Conservation (phyloP, 2,888 invertebrate genomes). For the Eledona agricola region DNA sequence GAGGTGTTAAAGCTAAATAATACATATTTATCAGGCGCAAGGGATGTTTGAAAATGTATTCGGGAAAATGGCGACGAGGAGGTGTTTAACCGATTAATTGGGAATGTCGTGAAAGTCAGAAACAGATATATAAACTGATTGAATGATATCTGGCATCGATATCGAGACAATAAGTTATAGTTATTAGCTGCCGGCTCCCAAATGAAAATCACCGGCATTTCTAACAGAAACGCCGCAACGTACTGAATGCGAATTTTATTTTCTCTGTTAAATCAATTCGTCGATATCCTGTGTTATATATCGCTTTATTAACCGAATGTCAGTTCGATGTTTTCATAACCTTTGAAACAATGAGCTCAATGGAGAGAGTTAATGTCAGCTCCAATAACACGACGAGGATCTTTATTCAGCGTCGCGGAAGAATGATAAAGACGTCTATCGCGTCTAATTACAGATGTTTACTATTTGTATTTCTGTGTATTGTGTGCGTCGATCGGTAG, state of each 20-base stretch:
- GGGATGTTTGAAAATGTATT: no score
- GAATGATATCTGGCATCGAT: neutral
- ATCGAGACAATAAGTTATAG: conserved; percentile 12
- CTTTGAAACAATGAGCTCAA: conserved; percentile 30
- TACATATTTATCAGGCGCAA: no score
- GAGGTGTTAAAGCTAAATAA: no score
- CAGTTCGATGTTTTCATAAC: conserved; percentile 28
- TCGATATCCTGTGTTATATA: conserved; percentile 23
- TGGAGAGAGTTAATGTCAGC: conserved; percentile 27
- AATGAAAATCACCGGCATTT: conserved; percentile 20
- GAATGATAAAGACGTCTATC: no score
- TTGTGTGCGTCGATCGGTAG: neutral
- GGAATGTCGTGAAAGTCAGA: conserved; percentile 2
- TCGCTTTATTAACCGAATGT: conserved; percentile 29
- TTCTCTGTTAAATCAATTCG: conserved; percentile 29
- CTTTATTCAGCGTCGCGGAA: no score
- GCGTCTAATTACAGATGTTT: conserved; percentile 3
- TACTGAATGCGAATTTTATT: conserved; percentile 27
- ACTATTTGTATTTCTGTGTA: neutral
- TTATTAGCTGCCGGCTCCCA: conserved; percentile 15
- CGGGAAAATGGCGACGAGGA: no score
- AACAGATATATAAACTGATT: conserved; percentile 12
- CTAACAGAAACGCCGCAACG: conserved; percentile 19
- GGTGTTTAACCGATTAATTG: no score
- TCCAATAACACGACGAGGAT: neutral